phyloP scores from a whole-genome alignment of 1,140 invertebrate species.

The Onthophagus taurus region DNA sequence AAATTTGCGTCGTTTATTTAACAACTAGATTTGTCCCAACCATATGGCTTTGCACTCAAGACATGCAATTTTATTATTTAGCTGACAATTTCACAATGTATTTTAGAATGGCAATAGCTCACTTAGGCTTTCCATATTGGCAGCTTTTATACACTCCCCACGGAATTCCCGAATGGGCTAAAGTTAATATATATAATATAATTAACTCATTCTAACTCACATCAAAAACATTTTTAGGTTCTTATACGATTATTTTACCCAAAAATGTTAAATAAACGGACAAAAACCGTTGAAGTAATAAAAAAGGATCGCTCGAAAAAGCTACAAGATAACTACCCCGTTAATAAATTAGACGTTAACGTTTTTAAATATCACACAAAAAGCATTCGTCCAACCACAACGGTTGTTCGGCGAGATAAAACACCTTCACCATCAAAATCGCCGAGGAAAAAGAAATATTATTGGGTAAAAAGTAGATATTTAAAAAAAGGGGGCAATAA shows the following conservation, averaged over 20 bases:
- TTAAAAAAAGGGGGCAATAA: too few relatives aligned
- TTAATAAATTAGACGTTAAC: slow-evolving; percentile 14
- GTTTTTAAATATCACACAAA: slow-evolving; percentile 16
- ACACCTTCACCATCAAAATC: slow-evolving; percentile 6
- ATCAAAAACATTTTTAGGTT: slow-evolving; percentile 7
- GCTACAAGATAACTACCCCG: slow-evolving; percentile 1
- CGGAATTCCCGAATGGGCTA: slow-evolving; percentile 14
- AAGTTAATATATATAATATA: slow-evolving; percentile 6
- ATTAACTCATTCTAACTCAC: too few relatives aligned
- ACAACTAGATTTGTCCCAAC: slow-evolving; percentile 17
- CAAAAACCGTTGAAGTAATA: slow-evolving; percentile 1
- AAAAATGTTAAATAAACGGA: slow-evolving; percentile 4
- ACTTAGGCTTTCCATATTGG: slow-evolving; percentile 22
- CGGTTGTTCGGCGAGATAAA: slow-evolving; percentile 12
- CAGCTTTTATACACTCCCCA: slow-evolving; percentile 16
- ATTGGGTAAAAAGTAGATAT: slow-evolving; percentile 12
- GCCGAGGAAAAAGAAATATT: slow-evolving; percentile 13
- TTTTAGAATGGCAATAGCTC: slow-evolving; percentile 19
- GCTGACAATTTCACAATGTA: slow-evolving; percentile 19
- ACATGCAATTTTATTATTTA: slow-evolving; percentile 17
- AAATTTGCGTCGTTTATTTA: slow-evolving; percentile 25
- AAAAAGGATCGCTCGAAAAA: slow-evolving; percentile 5
- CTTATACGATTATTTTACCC: slow-evolving; percentile 6
- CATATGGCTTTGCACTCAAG: slow-evolving; percentile 18
- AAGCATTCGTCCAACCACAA: not conserved